Conservation (phyloP, 1,140 invertebrate genomes). For the Coptotermes formosanus region DNA sequence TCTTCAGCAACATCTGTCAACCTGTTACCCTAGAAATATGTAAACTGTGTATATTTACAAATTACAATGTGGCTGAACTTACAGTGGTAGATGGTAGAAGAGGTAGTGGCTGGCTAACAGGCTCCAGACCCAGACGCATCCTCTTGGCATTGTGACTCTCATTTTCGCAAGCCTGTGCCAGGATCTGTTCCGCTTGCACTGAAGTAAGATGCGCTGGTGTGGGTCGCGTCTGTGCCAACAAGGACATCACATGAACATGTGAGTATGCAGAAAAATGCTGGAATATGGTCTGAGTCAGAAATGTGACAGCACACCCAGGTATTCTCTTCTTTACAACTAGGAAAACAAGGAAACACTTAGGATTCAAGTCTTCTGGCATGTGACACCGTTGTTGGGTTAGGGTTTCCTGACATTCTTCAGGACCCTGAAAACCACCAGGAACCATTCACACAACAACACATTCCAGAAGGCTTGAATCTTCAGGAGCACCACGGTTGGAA, state of each 20-base stretch:
- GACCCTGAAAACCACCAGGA: too few species aligned
- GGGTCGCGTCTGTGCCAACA: constrained; percentile 70
- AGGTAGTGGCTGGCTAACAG: constrained; percentile 84
- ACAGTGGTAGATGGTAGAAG: constrained; percentile 51
- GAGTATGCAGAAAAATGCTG: too few species aligned
- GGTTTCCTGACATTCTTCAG: too few species aligned
- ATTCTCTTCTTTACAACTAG: neutral
- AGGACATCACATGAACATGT: constrained; percentile 28
- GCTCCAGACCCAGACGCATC: constrained; percentile 92
- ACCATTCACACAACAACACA: too few species aligned
- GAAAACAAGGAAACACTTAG: neutral
- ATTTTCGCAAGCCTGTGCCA: constrained; percentile 94
- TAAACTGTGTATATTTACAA: neutral
- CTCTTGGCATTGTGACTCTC: constrained; percentile 95
- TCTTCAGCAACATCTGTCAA: too few species aligned
- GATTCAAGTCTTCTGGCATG: too few species aligned
- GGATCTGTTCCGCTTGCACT: constrained; percentile 91
- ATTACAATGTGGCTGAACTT: neutral
- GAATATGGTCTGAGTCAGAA: neutral
- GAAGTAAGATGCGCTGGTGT: constrained; percentile 94
- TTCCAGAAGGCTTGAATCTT: too few species aligned
- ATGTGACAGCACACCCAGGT: neutral
- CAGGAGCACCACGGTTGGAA: too few species aligned
- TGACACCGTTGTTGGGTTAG: too few species aligned
- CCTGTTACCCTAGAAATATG: neutral